These are phyloP conservation scores for Cyrtorhinus lividipennis DNA, from an alignment of 1,140 invertebrate genomes.

Conservation along the genomic window DNA sequence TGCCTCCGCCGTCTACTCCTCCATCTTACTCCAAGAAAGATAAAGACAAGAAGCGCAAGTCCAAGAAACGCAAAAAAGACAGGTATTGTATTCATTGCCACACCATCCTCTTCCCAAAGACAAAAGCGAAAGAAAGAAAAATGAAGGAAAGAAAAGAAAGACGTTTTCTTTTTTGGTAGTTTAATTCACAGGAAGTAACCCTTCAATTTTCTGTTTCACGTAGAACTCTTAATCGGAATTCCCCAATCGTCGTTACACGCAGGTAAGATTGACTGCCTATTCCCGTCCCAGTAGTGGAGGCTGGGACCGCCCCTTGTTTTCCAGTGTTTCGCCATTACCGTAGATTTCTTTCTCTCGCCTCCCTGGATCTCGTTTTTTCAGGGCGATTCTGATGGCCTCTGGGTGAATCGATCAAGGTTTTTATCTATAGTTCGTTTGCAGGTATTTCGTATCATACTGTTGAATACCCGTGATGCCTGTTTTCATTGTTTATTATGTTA, in stretches of 20 bases:
- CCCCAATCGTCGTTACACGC: neutral
- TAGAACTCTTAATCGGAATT: slow-evolving; percentile 20
- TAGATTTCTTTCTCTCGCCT: too few relatives aligned
- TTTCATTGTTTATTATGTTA: too few relatives aligned
- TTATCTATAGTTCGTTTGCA: too few relatives aligned
- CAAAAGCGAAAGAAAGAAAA: too few relatives aligned
- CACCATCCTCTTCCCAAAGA: neutral
- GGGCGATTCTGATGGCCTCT: neutral
- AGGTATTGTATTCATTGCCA: slow-evolving; percentile 22
- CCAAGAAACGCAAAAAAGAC: slow-evolving; percentile 26
- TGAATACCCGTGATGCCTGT: too few relatives aligned
- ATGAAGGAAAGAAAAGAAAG: too few relatives aligned
- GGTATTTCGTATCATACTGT: too few relatives aligned
- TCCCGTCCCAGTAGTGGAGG: too few relatives aligned
- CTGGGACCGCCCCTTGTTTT: too few relatives aligned
- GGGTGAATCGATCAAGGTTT: neutral
- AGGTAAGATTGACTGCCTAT: slow-evolving; percentile 20
- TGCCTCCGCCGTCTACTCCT: too few relatives aligned
- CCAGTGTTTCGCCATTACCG: too few relatives aligned
- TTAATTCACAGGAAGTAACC: slow-evolving; percentile 14
- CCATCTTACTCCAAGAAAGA: slow-evolving; percentile 19
- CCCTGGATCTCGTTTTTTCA: neutral
- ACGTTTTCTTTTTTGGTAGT: slow-evolving; percentile 4
- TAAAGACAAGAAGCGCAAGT: slow-evolving; percentile 26
- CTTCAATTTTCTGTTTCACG: slow-evolving; percentile 22